These are phyloP conservation scores for Halictus ligatus DNA, from an alignment of 2,888 invertebrate species.

Conservation along the genomic window DNA sequence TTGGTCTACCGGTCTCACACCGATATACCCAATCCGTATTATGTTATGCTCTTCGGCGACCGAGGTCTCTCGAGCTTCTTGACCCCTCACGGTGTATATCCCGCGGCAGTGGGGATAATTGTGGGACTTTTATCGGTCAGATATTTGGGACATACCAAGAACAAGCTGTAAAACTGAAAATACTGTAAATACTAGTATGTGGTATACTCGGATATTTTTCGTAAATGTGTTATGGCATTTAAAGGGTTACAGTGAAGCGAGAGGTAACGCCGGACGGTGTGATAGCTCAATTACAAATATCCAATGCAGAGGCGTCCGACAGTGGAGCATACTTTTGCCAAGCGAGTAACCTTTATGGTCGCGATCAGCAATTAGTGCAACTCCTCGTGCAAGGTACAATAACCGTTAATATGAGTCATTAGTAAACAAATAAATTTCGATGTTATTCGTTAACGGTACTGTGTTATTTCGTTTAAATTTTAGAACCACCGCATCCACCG, in stretches of 20 bases:
- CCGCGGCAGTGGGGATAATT: too few relatives aligned
- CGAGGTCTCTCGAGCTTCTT: too few relatives aligned
- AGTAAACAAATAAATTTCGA: background rate
- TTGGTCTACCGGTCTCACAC: too few relatives aligned
- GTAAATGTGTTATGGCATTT: constrained; percentile 17
- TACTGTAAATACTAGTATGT: background rate
- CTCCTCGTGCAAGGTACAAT: constrained; percentile 88
- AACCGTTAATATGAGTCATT: background rate
- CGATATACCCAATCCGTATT: too few relatives aligned
- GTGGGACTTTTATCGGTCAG: too few relatives aligned
- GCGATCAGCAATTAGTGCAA: constrained; percentile 90
- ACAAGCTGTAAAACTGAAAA: background rate
- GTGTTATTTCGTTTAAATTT: background rate
- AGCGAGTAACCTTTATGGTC: constrained; percentile 90
- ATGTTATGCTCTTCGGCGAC: too few relatives aligned
- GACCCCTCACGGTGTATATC: too few relatives aligned
- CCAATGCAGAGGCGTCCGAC: constrained; percentile 89
- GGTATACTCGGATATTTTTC: constrained; percentile 14
- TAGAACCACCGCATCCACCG: constrained; percentile 91
- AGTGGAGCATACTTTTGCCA: constrained; percentile 92
- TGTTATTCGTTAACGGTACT: background rate
- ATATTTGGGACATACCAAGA: too few relatives aligned
- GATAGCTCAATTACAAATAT: constrained; percentile 89
- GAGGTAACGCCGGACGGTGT: constrained; percentile 90
- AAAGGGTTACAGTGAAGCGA: constrained; percentile 87